A percentile compares a stretch with the other conserved stretches of the same genome.
phyloP scores from a whole-genome alignment of 2,113 vertebrate species.

The Corythoichthys intestinalis region DNA sequence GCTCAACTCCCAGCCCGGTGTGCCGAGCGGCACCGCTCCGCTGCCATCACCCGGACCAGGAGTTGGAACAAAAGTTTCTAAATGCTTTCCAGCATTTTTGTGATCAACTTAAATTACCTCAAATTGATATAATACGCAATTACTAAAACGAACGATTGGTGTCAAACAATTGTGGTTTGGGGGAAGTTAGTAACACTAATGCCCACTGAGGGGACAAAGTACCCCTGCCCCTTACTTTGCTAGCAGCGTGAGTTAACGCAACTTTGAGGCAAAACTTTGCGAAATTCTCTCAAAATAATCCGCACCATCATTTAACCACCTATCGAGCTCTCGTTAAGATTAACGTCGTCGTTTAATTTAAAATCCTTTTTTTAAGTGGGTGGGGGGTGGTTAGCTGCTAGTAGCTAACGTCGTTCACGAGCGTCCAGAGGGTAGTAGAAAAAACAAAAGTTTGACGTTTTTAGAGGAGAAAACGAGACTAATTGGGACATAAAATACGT shows the following conservation, averaged over 20 bases:
- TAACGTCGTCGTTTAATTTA: background rate
- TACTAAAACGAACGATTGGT: background rate
- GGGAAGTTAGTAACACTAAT: conserved; percentile 1
- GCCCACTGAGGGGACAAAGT: conserved; percentile 44
- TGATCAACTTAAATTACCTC: background rate
- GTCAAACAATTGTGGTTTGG: too few relatives aligned
- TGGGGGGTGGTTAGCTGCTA: conserved; percentile 20
- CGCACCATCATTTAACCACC: background rate
- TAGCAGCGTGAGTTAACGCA: conserved; percentile 44
- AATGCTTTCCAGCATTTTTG: conserved; percentile 3
- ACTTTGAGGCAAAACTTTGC: background rate
- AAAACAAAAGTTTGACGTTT: conserved; percentile 17
- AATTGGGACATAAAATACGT: background rate
- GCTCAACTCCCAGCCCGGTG: conserved; percentile 34
- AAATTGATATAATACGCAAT: rapidly evolving
- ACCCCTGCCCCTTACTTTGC: conserved; percentile 22
- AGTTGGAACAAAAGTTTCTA: conserved; percentile 23
- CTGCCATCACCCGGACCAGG: conserved; percentile 20
- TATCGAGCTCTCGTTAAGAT: rapidly evolving
- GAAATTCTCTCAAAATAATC: background rate
- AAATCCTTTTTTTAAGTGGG: background rate
- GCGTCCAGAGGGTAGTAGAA: conserved; percentile 12
- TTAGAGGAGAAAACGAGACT: background rate
- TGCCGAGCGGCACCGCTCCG: conserved; percentile 13
- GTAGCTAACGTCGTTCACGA: conserved; percentile 49